Evolutionary conservation across 2,113 vertebrate species (phyloP).

Genomic region (Myiagra hebetior): DNA sequence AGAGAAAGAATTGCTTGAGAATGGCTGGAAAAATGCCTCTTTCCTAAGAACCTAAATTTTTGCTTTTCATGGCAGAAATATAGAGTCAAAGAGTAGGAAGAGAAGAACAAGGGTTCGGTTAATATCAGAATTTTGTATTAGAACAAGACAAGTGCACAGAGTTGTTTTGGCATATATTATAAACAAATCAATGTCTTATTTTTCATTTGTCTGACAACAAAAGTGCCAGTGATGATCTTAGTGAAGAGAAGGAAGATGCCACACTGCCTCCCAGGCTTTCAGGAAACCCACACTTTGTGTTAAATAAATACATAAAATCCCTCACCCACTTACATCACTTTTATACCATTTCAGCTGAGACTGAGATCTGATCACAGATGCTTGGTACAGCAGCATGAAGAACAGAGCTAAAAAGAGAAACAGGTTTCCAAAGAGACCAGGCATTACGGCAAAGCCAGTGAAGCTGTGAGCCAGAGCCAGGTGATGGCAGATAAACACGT

Average conservation of each 20-base stretch:
- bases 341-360: not conserved
- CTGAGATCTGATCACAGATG: not conserved
- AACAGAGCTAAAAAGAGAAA: not conserved
- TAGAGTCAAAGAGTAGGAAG: not conserved
- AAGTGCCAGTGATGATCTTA: not conserved
- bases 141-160: not conserved
- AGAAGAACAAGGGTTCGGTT: not conserved
- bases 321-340: not conserved
- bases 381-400: not conserved
- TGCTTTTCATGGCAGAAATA: not conserved
- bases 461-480: not conserved
- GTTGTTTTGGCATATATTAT: not conserved
- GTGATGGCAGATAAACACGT: not conserved
- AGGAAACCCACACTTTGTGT: not conserved
- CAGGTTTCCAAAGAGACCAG: not conserved
- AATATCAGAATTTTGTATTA: not conserved
- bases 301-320: not conserved
- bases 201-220: not conserved
- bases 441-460: not conserved
- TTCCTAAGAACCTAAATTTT: not conserved
- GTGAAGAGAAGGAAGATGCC: not conserved
- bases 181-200: not conserved
- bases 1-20: not conserved
- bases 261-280: not conserved
- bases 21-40: not conserved